Conservation (phyloP, 2,888 invertebrate species). For the Lithophane leautieri region DNA sequence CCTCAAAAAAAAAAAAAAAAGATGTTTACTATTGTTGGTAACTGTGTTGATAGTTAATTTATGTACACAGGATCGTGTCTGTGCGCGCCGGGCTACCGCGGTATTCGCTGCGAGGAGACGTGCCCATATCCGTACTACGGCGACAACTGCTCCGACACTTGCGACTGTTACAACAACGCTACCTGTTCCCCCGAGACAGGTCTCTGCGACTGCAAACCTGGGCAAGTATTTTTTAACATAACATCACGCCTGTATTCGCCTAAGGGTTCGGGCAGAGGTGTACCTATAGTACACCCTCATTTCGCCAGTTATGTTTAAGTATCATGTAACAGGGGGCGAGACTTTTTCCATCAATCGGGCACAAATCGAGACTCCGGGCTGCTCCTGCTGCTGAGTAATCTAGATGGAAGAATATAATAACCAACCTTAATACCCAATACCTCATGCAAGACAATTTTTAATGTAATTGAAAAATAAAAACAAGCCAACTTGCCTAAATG, state of each 20-base stretch:
- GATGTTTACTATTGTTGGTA: not conserved
- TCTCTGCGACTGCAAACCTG: constrained; percentile 94
- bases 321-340: not conserved
- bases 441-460: not conserved
- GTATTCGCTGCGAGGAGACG: constrained; percentile 92
- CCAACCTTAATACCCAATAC: not conserved
- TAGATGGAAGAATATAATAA: not conserved
- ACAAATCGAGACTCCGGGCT: not conserved
- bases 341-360: not conserved
- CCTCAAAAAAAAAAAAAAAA: too few species aligned
- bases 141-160: constrained; percentile 94
- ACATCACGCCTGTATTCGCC: not conserved
- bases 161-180: constrained; percentile 95
- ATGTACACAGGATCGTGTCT: constrained; percentile 91
- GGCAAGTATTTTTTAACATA: constrained; percentile 77
- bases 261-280: not conserved
- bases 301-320: not conserved
- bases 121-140: constrained; percentile 94
- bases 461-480: too few species aligned
- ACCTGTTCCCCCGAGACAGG: constrained; percentile 95
- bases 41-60: not conserved
- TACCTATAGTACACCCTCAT: not conserved
- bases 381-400: not conserved
- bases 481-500: too few species aligned
- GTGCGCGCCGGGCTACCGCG: constrained; percentile 95